Evolutionary conservation across 2,888 invertebrate genomes (phyloP).

Genomic region (Leistus spinibarbis): DNA sequence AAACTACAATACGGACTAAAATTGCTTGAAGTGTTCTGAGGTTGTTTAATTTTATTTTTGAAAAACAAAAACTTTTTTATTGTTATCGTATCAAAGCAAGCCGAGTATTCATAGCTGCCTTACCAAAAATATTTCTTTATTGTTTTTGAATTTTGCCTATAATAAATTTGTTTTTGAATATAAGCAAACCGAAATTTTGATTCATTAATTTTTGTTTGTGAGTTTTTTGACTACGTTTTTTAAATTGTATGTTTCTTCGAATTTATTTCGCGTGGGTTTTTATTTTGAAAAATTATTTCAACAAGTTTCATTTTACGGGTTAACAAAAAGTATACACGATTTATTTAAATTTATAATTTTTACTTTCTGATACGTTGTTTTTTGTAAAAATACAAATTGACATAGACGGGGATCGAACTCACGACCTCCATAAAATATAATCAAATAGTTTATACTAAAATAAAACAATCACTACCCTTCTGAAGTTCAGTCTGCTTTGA

Average conservation of each 20-base stretch:
- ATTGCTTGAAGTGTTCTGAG: background rate
- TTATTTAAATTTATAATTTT: no score
- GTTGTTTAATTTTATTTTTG: background rate
- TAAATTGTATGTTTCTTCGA: background rate
- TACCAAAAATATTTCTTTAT: constrained; percentile 21
- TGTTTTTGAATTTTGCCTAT: constrained; percentile 37
- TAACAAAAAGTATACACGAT: no score
- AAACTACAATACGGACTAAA: background rate
- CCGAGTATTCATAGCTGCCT: constrained; percentile 28
- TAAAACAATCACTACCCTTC: no score
- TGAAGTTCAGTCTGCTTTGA: no score
- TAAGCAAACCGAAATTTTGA: constrained; percentile 16
- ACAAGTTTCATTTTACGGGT: no score
- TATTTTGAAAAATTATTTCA: background rate
- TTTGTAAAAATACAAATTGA: no score
- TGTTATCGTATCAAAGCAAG: constrained; percentile 36
- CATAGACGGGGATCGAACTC: no score
- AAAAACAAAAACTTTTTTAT: constrained; percentile 35
- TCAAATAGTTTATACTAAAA: no score
- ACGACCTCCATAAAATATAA: background rate
- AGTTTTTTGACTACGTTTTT: constrained; percentile 10
- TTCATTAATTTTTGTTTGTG: constrained; percentile 30
- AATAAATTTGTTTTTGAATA: constrained; percentile 35
- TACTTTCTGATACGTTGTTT: no score
- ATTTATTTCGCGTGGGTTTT: background rate